These are phyloP conservation scores for Danionella cerebrum DNA, from an alignment of 2,113 vertebrate species.

Conservation along the genomic window DNA sequence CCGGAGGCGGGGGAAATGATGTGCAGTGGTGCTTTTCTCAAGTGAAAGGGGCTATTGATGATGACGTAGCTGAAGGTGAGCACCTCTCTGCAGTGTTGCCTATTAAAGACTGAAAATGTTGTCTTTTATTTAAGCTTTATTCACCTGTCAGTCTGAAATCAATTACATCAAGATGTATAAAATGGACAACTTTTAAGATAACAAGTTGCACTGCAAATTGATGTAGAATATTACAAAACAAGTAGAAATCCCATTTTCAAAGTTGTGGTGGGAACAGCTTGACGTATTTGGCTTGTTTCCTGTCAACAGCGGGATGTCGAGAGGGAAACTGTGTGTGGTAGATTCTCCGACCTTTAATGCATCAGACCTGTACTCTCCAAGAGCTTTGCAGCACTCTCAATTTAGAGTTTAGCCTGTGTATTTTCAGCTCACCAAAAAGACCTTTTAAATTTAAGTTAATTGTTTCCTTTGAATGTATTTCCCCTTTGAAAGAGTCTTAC, in stretches of 20 bases:
- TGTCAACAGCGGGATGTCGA: neutral
- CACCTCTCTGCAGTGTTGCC: too few species aligned
- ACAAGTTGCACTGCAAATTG: neutral
- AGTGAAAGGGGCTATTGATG: constrained; percentile 98
- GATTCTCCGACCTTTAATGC: neutral
- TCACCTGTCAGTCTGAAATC: too few species aligned
- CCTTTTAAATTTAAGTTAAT: neutral
- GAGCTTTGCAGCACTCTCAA: neutral
- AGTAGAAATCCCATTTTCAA: neutral
- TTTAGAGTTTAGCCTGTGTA: neutral
- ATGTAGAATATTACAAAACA: neutral
- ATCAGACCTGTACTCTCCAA: neutral
- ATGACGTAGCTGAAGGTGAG: constrained; percentile 96
- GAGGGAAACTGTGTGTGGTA: neutral
- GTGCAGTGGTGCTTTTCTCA: constrained; percentile 99
- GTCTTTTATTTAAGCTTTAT: too few species aligned
- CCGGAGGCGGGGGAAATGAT: constrained; percentile 85
- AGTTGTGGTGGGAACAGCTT: neutral
- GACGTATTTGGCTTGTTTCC: neutral
- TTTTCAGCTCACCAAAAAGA: neutral
- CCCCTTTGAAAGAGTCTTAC: too few species aligned
- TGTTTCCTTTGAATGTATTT: neutral
- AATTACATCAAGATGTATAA: neutral
- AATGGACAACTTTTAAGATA: neutral
- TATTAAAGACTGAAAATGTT: too few species aligned